Evolutionary conservation across 2,888 invertebrate species (phyloP).

Genomic region (Drosophila pegasa): DNA sequence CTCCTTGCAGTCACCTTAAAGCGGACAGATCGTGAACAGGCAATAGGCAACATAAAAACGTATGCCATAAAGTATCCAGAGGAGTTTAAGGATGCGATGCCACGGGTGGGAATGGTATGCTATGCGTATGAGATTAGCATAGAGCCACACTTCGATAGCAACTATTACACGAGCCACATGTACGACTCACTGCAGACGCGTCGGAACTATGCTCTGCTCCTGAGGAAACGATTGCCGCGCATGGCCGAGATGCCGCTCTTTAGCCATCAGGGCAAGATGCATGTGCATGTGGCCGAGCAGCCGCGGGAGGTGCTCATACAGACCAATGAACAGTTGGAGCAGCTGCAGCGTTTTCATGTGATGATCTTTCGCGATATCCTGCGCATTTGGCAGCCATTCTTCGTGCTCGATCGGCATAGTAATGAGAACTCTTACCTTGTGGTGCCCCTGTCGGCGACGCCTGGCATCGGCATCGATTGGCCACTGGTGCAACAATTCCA

Average conservation of each 20-base stretch:
- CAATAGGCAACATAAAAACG: conserved; percentile 47
- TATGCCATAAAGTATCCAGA: conserved; percentile 58
- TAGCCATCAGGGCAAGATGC: conserved; percentile 88
- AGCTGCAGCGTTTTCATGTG: conserved; percentile 88
- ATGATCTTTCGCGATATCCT: conserved; percentile 91
- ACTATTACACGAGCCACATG: conserved; percentile 84
- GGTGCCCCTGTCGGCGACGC: conserved; percentile 84
- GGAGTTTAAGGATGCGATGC: conserved; percentile 72
- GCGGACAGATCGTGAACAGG: neutral
- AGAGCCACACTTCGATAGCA: conserved; percentile 86
- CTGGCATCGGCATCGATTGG: conserved; percentile 87
- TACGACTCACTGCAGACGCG: conserved; percentile 54
- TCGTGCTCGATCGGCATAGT: conserved; percentile 87
- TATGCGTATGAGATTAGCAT: conserved; percentile 88
- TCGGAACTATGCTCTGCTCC: conserved; percentile 88
- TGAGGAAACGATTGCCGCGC: conserved; percentile 87
- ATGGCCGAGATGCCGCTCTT: conserved; percentile 91
- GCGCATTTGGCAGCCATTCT: conserved; percentile 87
- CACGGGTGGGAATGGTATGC: conserved; percentile 71
- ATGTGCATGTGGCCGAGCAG: conserved; percentile 83
- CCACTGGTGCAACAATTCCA: conserved; percentile 85
- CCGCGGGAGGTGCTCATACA: conserved; percentile 86
- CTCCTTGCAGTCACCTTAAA: conserved; percentile 73
- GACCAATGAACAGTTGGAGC: conserved; percentile 85
- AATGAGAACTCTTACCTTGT: conserved; percentile 86